phyloP scores from a whole-genome alignment of 2,113 vertebrate genomes.

The Callocephalon fimbriatum region DNA sequence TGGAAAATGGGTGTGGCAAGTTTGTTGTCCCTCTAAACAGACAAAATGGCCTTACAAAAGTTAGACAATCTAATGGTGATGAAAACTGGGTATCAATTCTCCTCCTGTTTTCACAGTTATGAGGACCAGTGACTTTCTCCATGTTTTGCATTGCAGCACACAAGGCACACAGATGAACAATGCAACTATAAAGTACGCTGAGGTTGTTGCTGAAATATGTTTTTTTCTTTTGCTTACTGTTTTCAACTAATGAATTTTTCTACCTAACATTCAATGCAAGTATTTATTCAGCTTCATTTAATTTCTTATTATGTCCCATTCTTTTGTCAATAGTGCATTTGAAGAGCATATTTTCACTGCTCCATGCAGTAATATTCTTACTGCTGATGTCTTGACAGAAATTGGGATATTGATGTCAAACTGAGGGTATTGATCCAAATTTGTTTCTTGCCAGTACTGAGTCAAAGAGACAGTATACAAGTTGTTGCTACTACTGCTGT shows the following conservation, averaged over 20 bases:
- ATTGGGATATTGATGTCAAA: slow-evolving; percentile 68
- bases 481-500: background rate
- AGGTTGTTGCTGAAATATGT: background rate
- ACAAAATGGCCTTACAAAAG: background rate
- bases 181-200: background rate
- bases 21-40: background rate
- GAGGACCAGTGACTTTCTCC: background rate
- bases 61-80: background rate
- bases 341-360: slow-evolving; percentile 50
- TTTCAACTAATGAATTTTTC: slow-evolving; percentile 48
- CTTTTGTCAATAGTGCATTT: slow-evolving; percentile 72
- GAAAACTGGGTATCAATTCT: rapidly evolving
- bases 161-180: background rate
- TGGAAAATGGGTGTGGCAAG: no score
- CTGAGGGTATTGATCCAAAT: slow-evolving; percentile 56
- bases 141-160: background rate
- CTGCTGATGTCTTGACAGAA: slow-evolving; percentile 54
- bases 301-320: slow-evolving; percentile 66
- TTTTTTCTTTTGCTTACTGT: slow-evolving; percentile 41
- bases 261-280: background rate
- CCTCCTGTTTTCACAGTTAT: background rate
- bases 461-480: background rate
- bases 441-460: slow-evolving; percentile 60
- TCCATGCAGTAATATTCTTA: slow-evolving; percentile 27
- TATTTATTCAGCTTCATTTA: slow-evolving; percentile 79